A percentile compares a stretch with the other conserved stretches of the same genome.
These are phyloP conservation scores for Steinernema khuongi DNA, from an alignment of 1,140 invertebrate genomes.

Conservation along the genomic window DNA sequence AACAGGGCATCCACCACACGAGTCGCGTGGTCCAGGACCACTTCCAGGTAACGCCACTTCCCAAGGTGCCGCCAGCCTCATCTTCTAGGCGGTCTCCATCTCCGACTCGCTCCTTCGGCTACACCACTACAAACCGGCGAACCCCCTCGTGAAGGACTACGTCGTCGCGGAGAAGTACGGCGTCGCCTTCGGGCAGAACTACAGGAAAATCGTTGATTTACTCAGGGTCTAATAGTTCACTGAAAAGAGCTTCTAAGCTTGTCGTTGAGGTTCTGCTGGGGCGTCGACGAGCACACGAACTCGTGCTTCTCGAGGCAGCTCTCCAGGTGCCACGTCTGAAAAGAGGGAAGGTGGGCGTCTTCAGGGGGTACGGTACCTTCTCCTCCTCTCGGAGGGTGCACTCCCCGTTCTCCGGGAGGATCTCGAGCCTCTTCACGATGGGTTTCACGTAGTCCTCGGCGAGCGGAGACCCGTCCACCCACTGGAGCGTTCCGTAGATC, in stretches of 20 bases:
- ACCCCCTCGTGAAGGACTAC: not conserved
- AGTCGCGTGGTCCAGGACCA: constrained; percentile 45
- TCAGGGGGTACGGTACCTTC: not conserved
- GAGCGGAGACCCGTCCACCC: constrained; percentile 12
- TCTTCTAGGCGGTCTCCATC: constrained; percentile 40
- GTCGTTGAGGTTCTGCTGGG: not conserved
- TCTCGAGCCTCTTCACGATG: constrained; percentile 14
- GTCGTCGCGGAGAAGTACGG: not conserved
- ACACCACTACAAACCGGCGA: not conserved
- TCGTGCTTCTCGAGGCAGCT: not conserved
- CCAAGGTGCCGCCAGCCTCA: too few species aligned
- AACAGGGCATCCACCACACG: constrained; percentile 60
- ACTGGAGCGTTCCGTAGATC: constrained; percentile 14
- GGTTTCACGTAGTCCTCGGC: not conserved
- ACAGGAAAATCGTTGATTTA: not conserved
- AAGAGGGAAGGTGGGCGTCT: not conserved
- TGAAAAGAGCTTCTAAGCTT: not conserved
- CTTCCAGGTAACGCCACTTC: too few species aligned
- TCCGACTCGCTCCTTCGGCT: not conserved
- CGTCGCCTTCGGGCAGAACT: not conserved
- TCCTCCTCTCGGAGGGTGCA: constrained; percentile 8
- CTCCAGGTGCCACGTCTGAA: constrained; percentile 5
- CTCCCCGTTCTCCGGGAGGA: constrained; percentile 15
- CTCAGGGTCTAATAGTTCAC: not conserved
- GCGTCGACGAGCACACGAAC: not conserved